A percentile compares a stretch with the other conserved stretches of the same genome.
Evolutionary conservation across 2,113 vertebrate species (phyloP).

Genomic region (Mus spicilegus): DNA sequence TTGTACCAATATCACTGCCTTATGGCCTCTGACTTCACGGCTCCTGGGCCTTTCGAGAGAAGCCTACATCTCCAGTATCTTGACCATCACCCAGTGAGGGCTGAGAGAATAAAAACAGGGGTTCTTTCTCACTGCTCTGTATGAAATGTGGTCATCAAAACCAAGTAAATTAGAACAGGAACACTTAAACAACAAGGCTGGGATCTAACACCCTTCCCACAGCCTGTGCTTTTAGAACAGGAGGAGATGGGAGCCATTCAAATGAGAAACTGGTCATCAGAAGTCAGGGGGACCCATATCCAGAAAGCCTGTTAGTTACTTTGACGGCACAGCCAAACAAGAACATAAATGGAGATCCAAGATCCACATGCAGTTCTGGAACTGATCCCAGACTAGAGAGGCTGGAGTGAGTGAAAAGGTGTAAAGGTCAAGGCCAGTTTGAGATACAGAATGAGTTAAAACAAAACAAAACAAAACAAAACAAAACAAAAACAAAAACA

Average conservation of each 20-base stretch:
- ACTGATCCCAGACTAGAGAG: neutral
- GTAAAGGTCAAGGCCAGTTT: neutral
- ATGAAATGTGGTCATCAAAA: neutral
- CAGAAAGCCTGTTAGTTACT: neutral
- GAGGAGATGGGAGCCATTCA: neutral
- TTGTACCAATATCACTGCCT: neutral
- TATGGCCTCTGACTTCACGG: fast-evolving
- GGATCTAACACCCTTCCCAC: neutral
- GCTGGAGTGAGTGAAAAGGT: neutral
- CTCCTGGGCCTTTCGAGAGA: neutral
- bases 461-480: no score
- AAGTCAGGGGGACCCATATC: no score
- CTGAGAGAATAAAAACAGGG: neutral
- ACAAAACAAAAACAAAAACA: neutral
- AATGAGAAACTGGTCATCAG: no score
- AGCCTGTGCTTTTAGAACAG: neutral
- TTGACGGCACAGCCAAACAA: neutral
- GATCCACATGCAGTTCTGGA: neutral
- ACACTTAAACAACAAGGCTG: neutral
- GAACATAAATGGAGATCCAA: neutral
- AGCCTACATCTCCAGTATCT: neutral
- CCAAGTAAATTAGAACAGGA: neutral
- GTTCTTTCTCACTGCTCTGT: neutral
- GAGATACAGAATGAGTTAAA: neutral
- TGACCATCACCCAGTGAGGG: neutral